These are phyloP conservation scores for Sitta carolinensis DNA, from an alignment of 2,797 vertebrate genomes.

Conservation along the genomic window DNA sequence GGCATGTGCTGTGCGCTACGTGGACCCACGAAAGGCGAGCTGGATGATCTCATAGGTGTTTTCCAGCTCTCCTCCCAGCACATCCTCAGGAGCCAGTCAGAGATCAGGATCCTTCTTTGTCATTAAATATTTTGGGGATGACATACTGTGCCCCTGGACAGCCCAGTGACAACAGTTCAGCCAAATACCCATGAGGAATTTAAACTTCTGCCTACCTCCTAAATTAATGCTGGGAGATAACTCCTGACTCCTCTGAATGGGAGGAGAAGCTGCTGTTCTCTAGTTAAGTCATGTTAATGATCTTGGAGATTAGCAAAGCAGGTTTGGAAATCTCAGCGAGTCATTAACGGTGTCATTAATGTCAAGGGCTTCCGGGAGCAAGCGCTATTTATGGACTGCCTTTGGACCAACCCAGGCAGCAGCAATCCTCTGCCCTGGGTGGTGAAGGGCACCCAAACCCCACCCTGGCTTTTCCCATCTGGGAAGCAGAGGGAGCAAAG, in stretches of 20 bases:
- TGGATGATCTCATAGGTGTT: slow-evolving; percentile 57
- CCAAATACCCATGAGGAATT: background rate
- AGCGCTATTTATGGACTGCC: background rate
- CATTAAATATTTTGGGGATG: slow-evolving; percentile 49
- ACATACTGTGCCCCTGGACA: slow-evolving; percentile 6
- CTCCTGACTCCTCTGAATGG: background rate
- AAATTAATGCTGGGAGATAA: background rate
- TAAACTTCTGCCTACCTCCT: background rate
- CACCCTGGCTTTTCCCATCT: background rate
- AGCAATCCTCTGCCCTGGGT: background rate
- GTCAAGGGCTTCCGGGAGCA: background rate
- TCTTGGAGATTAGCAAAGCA: background rate
- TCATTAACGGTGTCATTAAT: background rate
- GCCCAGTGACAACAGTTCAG: slow-evolving; percentile 27
- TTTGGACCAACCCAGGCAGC: background rate
- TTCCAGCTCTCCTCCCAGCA: background rate
- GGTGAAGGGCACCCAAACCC: background rate
- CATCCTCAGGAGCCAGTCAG: slow-evolving; percentile 38
- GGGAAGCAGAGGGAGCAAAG: background rate
- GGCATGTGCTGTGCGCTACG: slow-evolving; percentile 9
- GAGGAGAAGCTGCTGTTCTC: background rate
- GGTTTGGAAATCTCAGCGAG: background rate
- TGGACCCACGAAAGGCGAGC: background rate
- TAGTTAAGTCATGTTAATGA: slow-evolving; percentile 6
- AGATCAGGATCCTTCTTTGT: slow-evolving; percentile 23